Evolutionary conservation across 2,113 vertebrate genomes (phyloP), one percentile per base, ranked within the genome.

Genomic region (Bungarus multicinctus): DNA sequence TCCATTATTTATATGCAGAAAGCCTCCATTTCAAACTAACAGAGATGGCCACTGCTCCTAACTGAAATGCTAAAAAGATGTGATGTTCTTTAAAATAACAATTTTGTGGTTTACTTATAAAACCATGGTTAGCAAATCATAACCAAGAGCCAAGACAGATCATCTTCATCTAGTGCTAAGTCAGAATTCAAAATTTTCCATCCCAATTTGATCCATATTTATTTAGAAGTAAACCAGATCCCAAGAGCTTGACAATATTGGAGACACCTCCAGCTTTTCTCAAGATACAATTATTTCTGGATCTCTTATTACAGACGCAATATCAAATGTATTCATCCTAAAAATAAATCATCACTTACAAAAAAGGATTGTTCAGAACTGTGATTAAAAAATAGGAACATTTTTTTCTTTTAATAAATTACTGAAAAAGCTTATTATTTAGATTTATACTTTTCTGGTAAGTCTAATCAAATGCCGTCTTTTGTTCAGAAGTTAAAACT

Each of bases 401-500:
- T 60, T 89, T 90, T 90, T 90, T 25, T n/a, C n/a, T 50, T 43
- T 90, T 53, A 53, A 64, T 89, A 60, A 81, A 34, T 6, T 39
- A 74, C 69, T 81, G 34, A 39, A 43, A 81, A 7, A 43, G 18
- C n/a, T 88, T 69, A 53, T 20, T 34, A n/a, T 25, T 81, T 91
- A 81, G 23, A 85, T 7, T 18, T 50, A 47, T 86, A 11, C 14
- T 87, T 43, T 91, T 58, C 8, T 10, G 39, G 22, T n/a, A 86
- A 91, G 50, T 27, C 91, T 91, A 91, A 87, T 52, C 85, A 87
- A 50, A 47, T 91, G 25, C 45, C 52, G n/a, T 52, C 55, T 87
- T 87, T 87, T 64, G 85, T 60, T 91, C 85, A 87, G 85, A 87
- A 64, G 55, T 50, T 91, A 60, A 91, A 60, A 91, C 45, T 87